A percentile compares a stretch with the other conserved stretches of the same genome.
Evolutionary conservation across 2,113 vertebrate genomes (phyloP).

Genomic region (Lanius ludovicianus): DNA sequence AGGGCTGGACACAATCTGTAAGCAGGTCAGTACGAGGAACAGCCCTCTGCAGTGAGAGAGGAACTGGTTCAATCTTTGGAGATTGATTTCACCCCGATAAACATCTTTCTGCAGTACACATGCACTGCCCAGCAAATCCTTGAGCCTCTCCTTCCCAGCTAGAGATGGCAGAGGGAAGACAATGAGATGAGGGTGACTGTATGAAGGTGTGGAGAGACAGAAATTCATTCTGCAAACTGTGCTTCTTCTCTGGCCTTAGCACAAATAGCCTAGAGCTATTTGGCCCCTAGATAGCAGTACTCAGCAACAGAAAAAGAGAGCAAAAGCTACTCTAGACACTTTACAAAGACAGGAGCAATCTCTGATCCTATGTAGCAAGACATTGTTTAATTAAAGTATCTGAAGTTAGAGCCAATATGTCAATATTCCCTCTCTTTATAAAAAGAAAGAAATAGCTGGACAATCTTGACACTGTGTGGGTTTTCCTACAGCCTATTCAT

Average conservation of each 20-base stretch:
- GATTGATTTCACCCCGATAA: not conserved
- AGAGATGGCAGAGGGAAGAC: not conserved
- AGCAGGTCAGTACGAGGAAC: not conserved
- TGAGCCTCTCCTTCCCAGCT: not conserved
- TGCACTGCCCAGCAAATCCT: not conserved
- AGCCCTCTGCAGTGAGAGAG: not conserved
- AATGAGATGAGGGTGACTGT: not conserved
- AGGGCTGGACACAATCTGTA: not conserved
- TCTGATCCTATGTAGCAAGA: not conserved
- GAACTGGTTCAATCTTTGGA: not conserved
- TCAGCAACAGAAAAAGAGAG: not conserved
- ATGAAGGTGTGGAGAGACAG: not conserved
- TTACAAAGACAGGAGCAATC: not conserved
- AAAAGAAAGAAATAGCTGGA: not conserved
- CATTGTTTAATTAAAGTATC: not conserved
- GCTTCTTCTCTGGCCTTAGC: not conserved
- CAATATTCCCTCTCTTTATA: not conserved
- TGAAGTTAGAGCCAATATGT: not conserved
- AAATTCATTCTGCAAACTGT: not conserved
- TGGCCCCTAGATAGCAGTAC: not conserved
- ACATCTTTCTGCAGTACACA: not conserved
- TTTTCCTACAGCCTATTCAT: conserved; percentile 20
- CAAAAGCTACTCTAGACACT: not conserved
- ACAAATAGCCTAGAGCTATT: not conserved
- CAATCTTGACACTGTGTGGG: not conserved